phyloP scores from a whole-genome alignment of 2,113 vertebrate species.

The Poeciliopsis occidentalis region DNA sequence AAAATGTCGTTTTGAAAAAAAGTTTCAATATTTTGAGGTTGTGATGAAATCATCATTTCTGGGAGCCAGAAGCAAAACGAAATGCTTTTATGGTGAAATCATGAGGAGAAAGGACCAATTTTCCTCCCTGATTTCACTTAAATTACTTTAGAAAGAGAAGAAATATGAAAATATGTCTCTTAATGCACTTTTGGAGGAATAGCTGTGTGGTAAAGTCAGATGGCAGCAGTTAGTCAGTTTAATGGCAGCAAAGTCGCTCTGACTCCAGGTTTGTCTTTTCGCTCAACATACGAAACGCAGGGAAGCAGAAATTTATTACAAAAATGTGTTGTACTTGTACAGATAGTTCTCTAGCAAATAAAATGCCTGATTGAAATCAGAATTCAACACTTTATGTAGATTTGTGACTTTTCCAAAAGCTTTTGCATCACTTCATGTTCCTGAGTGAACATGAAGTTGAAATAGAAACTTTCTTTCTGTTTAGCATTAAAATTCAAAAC shows the following conservation, averaged over 20 bases:
- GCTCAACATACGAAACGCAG: neutral
- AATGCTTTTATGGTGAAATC: too few relatives aligned
- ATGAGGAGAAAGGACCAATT: too few relatives aligned
- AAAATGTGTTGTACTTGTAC: neutral
- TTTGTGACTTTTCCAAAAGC: too few relatives aligned
- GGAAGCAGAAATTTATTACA: neutral
- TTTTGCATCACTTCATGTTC: too few relatives aligned
- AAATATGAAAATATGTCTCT: neutral
- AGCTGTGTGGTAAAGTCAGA: neutral
- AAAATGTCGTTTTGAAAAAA: too few relatives aligned
- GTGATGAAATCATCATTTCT: too few relatives aligned
- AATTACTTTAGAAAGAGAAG: neutral
- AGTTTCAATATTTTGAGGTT: too few relatives aligned
- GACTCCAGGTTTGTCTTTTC: neutral
- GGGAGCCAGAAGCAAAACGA: too few relatives aligned
- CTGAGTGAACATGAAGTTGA: too few relatives aligned
- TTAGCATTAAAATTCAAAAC: too few relatives aligned
- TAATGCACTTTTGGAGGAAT: neutral
- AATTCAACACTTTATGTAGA: neutral
- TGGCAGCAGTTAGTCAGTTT: neutral
- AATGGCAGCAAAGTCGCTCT: neutral
- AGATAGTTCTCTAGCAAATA: neutral
- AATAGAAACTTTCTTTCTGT: too few relatives aligned
- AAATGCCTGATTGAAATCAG: neutral
- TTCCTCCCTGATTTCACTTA: too few relatives aligned